Percentiles rank a stretch among this genome's conserved stretches.
These are phyloP conservation scores for Saturnia pavonia DNA, from an alignment of 2,888 invertebrate species.

Conservation along the genomic window DNA sequence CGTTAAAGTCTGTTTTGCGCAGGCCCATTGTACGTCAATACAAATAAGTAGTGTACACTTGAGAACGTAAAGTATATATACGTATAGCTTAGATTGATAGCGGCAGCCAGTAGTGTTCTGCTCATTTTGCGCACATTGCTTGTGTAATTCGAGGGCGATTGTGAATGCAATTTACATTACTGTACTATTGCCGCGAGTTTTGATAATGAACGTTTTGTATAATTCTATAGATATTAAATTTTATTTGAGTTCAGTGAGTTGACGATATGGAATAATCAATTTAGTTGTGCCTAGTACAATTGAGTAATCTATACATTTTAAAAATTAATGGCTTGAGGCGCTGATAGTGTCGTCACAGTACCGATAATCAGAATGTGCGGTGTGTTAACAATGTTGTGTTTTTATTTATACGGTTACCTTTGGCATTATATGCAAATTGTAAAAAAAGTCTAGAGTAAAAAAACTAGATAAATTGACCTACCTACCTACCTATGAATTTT, in stretches of 20 bases:
- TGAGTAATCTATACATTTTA: slow-evolving; percentile 48
- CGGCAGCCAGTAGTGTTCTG: slow-evolving; percentile 65
- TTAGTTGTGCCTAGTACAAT: slow-evolving; percentile 47
- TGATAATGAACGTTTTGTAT: slow-evolving; percentile 60
- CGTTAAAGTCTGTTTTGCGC: slow-evolving; percentile 48
- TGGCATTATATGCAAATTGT: slow-evolving; percentile 9
- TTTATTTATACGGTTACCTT: slow-evolving; percentile 32
- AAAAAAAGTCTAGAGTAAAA: background rate
- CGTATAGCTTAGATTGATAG: slow-evolving; percentile 65
- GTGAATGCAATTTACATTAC: slow-evolving; percentile 62
- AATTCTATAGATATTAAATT: slow-evolving; percentile 43
- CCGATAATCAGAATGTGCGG: slow-evolving; percentile 59
- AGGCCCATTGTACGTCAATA: slow-evolving; percentile 72
- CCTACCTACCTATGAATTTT: slow-evolving; percentile 38
- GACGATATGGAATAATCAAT: slow-evolving; percentile 42
- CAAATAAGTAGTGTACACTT: slow-evolving; percentile 68
- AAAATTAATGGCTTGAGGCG: slow-evolving; percentile 46
- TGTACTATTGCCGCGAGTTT: slow-evolving; percentile 57
- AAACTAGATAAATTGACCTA: background rate
- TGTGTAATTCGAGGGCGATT: slow-evolving; percentile 67
- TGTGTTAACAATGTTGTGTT: slow-evolving; percentile 42
- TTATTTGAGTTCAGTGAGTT: slow-evolving; percentile 53
- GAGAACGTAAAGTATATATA: slow-evolving; percentile 51
- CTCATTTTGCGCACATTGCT: slow-evolving; percentile 68
- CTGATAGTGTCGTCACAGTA: slow-evolving; percentile 49